Base-by-base conservation (phyloP, 1,140 invertebrate species). In the Drosophila repleta region DNA sequence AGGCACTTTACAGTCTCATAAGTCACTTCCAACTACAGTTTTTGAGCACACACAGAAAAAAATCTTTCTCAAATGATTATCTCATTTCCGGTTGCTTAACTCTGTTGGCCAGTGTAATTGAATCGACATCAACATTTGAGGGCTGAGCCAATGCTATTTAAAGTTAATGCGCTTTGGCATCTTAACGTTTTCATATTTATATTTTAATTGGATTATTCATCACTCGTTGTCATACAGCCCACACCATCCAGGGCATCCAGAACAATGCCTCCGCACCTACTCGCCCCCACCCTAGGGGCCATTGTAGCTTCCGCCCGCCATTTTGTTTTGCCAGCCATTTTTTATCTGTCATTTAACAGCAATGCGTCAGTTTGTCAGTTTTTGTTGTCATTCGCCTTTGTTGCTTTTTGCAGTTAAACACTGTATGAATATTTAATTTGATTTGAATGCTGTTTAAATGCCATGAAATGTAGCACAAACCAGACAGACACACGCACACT, bases 361-460 rank as follows among this genome's bases (percentile, higher is more conserved):
- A 83, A 75, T 75, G 79, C 73, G 79, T 69, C 79, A 82, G 70
- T 63, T 81, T 37, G 46, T 52, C 4, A 41, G 37, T 29, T 24
- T 66, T 35, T 35, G 55, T 56, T 73, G 49, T 67, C 46, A 29
- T 39, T 72, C 45, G 35, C 45, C 21, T 17, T 43, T 39, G 37
- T 18, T 53, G 67, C 39, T 15, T 65, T 67, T 69, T 72, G 46
- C 53, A 35, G 70, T 67, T 67, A 64, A 75, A 61, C 71, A 53
- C 64, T 13, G 45, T 51, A 83, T 82, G 79, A 82, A 82, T 83
- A 67, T 83, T 79, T 75, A 64, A 82, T 82, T 71, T 67, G 26
- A 74, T 71, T 79, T 71, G 71, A 82, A 82, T 83, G 70, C 66
- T 76, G 53, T 32, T 71, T 82, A 83, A 82, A 71, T 75, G 65